phyloP scores from a whole-genome alignment of 2,888 invertebrate genomes.

The Listrodromus nycthemerus region DNA sequence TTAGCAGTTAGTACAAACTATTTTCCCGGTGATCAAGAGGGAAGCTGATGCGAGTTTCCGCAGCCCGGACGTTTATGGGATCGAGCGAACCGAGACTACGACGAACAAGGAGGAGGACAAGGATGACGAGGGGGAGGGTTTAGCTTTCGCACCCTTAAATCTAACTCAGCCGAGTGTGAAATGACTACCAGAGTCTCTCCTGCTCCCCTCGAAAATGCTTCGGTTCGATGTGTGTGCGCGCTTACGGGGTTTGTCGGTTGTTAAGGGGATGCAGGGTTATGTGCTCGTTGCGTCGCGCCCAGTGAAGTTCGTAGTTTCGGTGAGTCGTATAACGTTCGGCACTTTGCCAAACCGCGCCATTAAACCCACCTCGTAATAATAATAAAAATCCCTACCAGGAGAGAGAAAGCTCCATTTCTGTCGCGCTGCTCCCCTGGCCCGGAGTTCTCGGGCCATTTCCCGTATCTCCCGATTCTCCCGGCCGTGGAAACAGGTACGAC shows the following conservation, averaged over 20 bases:
- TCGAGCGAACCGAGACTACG: conserved; percentile 9
- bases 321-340: conserved; percentile 60
- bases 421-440: neutral
- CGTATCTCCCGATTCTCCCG: conserved; percentile 53
- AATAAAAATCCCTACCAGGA: conserved; percentile 57
- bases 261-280: conserved; percentile 40
- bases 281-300: neutral
- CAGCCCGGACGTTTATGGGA: conserved; percentile 27
- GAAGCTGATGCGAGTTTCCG: conserved; percentile 21
- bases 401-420: neutral
- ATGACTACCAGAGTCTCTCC: conserved; percentile 56
- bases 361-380: conserved; percentile 66
- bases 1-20: conserved; percentile 53
- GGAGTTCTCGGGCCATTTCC: conserved; percentile 56
- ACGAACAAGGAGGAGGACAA: conserved; percentile 31
- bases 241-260: conserved; percentile 7
- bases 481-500: conserved; percentile 46
- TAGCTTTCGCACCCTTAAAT: conserved; percentile 69
- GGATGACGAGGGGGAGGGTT: conserved; percentile 45
- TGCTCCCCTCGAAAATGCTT: conserved; percentile 46
- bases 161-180: conserved; percentile 70
- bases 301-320: conserved; percentile 54
- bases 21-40: conserved; percentile 47
- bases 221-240: conserved; percentile 24
- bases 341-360: conserved; percentile 65